Conservation (phyloP, 2,888 invertebrate species). For the Cinara cedri region DNA sequence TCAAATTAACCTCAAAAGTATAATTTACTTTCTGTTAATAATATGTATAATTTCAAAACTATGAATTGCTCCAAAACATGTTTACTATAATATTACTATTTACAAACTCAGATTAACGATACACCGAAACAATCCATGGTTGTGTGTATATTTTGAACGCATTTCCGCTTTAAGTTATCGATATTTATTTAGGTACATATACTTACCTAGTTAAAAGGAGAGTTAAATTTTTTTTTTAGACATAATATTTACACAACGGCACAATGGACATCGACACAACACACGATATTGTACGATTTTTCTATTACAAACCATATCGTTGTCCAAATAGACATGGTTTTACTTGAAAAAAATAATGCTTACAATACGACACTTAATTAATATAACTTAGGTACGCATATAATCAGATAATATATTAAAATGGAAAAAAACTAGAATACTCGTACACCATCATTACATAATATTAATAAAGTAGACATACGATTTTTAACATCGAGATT, state of each 20-base stretch:
- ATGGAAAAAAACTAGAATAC: neutral
- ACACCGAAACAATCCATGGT: neutral
- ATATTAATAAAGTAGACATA: slow-evolving; percentile 2
- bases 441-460: neutral
- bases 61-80: slow-evolving; percentile 37
- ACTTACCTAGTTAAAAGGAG: slow-evolving; percentile 19
- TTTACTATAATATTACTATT: neutral
- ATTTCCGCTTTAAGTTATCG: slow-evolving; percentile 18
- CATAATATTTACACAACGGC: neutral
- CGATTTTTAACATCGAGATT: slow-evolving; percentile 35
- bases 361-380: neutral
- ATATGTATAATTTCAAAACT: neutral
- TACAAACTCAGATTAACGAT: neutral
- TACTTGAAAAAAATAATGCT: neutral
- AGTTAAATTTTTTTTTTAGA: slow-evolving; percentile 8
- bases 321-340: slow-evolving; percentile 30
- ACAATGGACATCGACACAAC: neutral
- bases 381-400: neutral
- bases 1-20: neutral
- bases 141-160: neutral
- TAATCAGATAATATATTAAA: too few species aligned
- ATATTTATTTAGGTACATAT: neutral
- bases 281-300: neutral
- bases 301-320: neutral
- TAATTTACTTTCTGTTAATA: neutral